Evolutionary conservation across 2,797 vertebrate genomes (phyloP), one percentile per base, ranked within the genome.

Genomic region (Hypotaenidia okinawae): DNA sequence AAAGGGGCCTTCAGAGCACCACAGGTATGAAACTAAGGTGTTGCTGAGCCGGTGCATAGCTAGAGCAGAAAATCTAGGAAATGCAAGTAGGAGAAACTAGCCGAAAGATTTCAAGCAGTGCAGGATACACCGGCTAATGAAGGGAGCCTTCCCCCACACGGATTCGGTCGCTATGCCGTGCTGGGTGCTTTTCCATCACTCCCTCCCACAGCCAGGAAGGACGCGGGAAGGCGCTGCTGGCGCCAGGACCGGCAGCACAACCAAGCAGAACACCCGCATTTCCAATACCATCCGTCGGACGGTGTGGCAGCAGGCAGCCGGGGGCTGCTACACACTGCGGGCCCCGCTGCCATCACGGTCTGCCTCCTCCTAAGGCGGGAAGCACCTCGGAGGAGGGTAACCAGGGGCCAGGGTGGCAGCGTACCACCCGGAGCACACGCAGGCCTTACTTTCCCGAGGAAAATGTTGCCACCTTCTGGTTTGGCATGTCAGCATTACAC

Each of bases 1-100:
- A 43, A 41, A 22, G 2, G 3, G 2, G 33, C 25, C 33, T 55
- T 70, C 16, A 16, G 37, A 55, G 33, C 11, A 33, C 27, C 19
- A 6, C 22, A 4, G 2, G 4, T 7, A 21, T 4, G 18, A 66
- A 80, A 64, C 28, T 15, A 39, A 37, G 6, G 15, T 30, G 22
- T 2, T 17, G n/a, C 4, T 0, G 0, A 78, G 27, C 7, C 25
- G 13, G 9, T 5, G 37, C 6, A 13, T 15, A 39, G 61, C 9
- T 30, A 8, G 30, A 41, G 66, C 22, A 39, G 23, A 72, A 80
- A 64, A 75, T 1, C 52, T 0, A 2, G 11, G 7, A 88, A 74
- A 74, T 5, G 2, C 16, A 47, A 74, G 24, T 2, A 4, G 49
- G 16, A 10, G 68, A 74, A 84, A 27, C 3, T 2, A 62, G 33